These are phyloP conservation scores for Phenacoccus solenopsis DNA, from an alignment of 1,140 invertebrate genomes.

Conservation along the genomic window DNA sequence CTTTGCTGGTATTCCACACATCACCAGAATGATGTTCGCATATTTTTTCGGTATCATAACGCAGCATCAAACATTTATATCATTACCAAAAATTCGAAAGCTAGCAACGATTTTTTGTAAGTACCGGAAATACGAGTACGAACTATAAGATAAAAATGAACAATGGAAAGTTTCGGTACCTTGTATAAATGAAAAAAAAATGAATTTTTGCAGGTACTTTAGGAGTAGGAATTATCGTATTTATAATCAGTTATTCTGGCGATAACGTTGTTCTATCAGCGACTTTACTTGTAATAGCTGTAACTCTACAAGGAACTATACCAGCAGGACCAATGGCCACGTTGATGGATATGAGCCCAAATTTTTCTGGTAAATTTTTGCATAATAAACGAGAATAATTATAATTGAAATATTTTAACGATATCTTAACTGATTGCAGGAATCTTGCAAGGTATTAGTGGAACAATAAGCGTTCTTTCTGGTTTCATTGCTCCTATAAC, in stretches of 20 bases:
- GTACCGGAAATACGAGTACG: not conserved
- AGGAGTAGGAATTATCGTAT: constrained; percentile 32
- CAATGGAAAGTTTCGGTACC: too few species aligned
- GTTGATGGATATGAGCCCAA: constrained; percentile 52
- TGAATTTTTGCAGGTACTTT: constrained; percentile 33
- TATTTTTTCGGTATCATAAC: constrained; percentile 28
- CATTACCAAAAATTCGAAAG: constrained; percentile 18
- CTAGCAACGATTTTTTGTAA: constrained; percentile 22
- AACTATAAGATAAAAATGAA: too few species aligned
- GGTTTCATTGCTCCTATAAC: constrained; percentile 42
- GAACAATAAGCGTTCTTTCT: constrained; percentile 38
- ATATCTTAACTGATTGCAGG: constrained; percentile 28
- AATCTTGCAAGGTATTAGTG: constrained; percentile 42
- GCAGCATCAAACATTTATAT: constrained; percentile 5
- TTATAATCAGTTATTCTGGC: constrained; percentile 46
- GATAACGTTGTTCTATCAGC: constrained; percentile 46
- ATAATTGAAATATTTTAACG: not conserved
- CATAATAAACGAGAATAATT: too few species aligned
- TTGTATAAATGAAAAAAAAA: too few species aligned
- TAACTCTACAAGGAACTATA: constrained; percentile 46
- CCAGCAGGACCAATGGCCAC: constrained; percentile 48
- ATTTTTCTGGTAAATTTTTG: constrained; percentile 45
- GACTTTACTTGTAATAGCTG: constrained; percentile 45
- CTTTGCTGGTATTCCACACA: constrained; percentile 49
- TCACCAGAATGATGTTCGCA: constrained; percentile 47